Evolutionary conservation across 2,888 invertebrate species (phyloP).

Genomic region (Sinopyrophorus schimmeli): DNA sequence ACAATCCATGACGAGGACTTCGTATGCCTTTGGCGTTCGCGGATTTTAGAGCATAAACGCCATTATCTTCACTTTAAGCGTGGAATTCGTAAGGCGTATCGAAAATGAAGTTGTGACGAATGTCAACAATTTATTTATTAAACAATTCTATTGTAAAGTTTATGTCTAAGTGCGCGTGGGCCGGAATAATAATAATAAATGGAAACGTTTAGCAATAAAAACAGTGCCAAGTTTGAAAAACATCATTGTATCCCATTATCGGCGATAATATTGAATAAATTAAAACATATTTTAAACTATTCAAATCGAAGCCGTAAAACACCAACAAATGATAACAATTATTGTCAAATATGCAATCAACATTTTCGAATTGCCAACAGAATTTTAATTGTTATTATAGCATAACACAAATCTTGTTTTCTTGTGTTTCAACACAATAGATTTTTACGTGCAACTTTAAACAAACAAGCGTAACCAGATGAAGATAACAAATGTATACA

Average conservation of each 20-base stretch:
- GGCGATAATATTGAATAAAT: conserved; percentile 5
- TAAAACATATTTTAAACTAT: conserved; percentile 6
- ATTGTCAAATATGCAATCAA: no score
- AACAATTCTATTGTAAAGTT: conserved; percentile 10
- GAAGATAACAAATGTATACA: no score
- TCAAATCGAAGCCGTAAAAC: conserved; percentile 9
- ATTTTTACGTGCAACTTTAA: no score
- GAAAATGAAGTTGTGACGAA: conserved; percentile 8
- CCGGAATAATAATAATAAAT: conserved; percentile 8
- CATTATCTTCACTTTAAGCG: conserved; percentile 7
- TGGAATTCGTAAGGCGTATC: conserved; percentile 9
- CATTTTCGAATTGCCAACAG: no score
- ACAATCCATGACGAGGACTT: conserved; percentile 11
- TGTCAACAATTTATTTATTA: conserved; percentile 7
- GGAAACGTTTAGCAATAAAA: conserved; percentile 3
- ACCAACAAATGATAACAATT: conserved; percentile 3
- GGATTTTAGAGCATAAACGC: conserved; percentile 11
- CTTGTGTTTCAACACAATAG: no score
- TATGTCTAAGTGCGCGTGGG: conserved; percentile 11
- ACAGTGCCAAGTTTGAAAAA: conserved; percentile 14
- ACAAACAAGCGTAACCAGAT: no score
- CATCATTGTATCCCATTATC: conserved; percentile 17
- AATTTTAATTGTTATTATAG: no score
- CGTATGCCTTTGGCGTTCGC: conserved; percentile 6
- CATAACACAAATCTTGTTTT: no score